Conservation (phyloP, 2,113 vertebrate species). For the Cebidichthys violaceus region DNA sequence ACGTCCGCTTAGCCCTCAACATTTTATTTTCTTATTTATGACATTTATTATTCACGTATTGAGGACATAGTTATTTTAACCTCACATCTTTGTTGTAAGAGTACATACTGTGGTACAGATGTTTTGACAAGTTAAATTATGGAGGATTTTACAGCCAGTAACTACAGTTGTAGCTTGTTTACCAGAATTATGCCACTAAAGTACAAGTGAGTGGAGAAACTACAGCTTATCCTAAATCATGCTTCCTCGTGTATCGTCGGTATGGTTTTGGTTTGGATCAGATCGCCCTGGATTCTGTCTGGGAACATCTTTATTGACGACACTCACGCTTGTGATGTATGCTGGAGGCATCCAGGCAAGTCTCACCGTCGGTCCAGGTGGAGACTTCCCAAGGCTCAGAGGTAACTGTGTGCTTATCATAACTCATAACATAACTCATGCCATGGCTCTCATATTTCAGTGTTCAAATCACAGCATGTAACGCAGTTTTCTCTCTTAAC, state of each 20-base stretch:
- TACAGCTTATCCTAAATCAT: constrained; percentile 48
- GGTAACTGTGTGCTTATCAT: constrained; percentile 63
- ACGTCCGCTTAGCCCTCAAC: neutral
- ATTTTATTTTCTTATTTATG: neutral
- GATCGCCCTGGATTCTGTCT: constrained; percentile 79
- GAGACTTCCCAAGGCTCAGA: constrained; percentile 78
- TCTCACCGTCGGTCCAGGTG: constrained; percentile 80
- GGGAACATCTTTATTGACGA: constrained; percentile 67
- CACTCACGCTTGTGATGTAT: constrained; percentile 69
- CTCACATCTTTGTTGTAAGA: neutral
- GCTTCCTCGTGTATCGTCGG: constrained; percentile 57
- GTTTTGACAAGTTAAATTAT: neutral
- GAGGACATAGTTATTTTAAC: neutral
- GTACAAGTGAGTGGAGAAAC: neutral
- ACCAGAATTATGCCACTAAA: neutral
- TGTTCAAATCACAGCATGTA: neutral
- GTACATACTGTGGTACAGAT: neutral
- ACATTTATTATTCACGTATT: neutral
- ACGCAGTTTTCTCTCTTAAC: neutral
- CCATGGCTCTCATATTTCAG: neutral
- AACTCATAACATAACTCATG: too few relatives aligned
- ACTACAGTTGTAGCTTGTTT: neutral
- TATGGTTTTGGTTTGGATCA: constrained; percentile 74
- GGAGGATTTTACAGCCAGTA: neutral
- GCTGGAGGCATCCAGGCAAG: constrained; percentile 73